Conservation (phyloP, 2,888 invertebrate species). For the Chrysolina oricalcia region DNA sequence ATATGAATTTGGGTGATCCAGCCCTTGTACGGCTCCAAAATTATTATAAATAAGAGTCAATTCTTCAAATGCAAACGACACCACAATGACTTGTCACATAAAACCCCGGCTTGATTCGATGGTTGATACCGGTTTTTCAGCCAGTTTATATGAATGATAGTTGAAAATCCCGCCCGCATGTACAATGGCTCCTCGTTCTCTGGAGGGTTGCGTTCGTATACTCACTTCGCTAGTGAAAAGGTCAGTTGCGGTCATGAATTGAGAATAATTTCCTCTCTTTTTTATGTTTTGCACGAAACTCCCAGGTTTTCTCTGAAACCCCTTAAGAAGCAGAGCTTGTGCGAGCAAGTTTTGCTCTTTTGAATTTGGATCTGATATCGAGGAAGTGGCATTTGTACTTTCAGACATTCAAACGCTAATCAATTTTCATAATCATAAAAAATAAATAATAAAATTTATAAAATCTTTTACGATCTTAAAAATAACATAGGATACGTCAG, state of each 20-base stretch:
- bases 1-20: neutral
- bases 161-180: constrained; percentile 14
- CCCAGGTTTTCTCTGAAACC: too few relatives aligned
- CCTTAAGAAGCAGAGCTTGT: too few relatives aligned
- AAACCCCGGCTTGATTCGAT: neutral
- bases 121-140: neutral
- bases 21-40: neutral
- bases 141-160: constrained; percentile 23
- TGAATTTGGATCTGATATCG: too few relatives aligned
- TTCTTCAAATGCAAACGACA: constrained; percentile 2
- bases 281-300: too few relatives aligned
- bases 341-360: too few relatives aligned
- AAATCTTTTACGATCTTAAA: too few relatives aligned
- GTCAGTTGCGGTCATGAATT: neutral
- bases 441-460: too few relatives aligned
- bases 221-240: neutral
- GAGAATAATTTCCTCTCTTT: too few relatives aligned
- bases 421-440: too few relatives aligned
- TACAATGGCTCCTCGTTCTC: neutral
- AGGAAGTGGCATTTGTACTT: too few relatives aligned
- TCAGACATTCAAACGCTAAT: too few relatives aligned
- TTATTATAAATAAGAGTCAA: neutral
- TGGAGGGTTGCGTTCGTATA: neutral
- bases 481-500: too few relatives aligned
- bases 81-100: constrained; percentile 5